phyloP scores from a whole-genome alignment of 2,113 vertebrate species.

The Phylloscopus trochiloides region DNA sequence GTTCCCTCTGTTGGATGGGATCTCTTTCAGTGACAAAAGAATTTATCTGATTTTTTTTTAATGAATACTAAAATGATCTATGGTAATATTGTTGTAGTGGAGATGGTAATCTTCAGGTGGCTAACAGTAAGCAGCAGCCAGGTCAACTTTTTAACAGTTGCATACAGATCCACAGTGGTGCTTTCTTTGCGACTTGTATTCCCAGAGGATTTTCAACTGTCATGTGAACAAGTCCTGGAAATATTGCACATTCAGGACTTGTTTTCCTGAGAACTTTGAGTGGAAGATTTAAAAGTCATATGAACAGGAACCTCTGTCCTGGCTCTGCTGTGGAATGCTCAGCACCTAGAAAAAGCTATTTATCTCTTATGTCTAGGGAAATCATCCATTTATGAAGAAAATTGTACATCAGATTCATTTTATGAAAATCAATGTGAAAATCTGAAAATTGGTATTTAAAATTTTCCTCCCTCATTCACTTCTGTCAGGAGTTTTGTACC shows the following conservation, averaged over 20 bases:
- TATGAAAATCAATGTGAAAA: not conserved
- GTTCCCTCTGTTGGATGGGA: not conserved
- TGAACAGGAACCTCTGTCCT: not conserved
- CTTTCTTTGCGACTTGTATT: not conserved
- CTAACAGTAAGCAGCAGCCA: not conserved
- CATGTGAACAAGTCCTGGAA: not conserved
- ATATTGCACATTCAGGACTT: not conserved
- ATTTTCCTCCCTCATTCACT: not conserved
- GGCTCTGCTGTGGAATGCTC: not conserved
- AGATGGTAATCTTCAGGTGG: not conserved
- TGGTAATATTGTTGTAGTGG: not conserved
- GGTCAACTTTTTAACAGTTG: not conserved
- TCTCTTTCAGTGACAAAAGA: not conserved
- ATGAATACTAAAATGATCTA: not conserved
- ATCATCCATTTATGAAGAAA: not conserved
- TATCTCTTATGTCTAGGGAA: not conserved
- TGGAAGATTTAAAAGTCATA: not conserved
- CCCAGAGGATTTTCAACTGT: not conserved
- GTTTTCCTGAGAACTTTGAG: not conserved
- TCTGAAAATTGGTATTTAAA: not conserved
- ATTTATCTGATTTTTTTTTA: not conserved
- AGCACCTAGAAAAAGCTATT: not conserved
- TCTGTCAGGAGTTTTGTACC: not conserved
- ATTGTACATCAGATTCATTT: not conserved
- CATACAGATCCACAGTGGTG: not conserved